Evolutionary conservation across 2,888 invertebrate genomes (phyloP).

Genomic region (Troides helena): DNA sequence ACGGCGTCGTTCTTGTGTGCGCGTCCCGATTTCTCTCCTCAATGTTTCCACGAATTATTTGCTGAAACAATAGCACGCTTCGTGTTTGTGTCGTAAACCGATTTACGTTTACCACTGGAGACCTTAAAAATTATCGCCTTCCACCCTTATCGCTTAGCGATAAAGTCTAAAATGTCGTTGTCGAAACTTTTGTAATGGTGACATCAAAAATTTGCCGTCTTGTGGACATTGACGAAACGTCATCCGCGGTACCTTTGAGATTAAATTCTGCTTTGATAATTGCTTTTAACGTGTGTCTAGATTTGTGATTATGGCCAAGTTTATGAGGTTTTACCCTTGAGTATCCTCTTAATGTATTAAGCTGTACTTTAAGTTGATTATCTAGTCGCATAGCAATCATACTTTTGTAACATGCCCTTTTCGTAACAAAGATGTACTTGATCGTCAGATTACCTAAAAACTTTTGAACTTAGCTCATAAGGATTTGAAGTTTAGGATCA

Average conservation of each 20-base stretch:
- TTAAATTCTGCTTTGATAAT: constrained; percentile 70
- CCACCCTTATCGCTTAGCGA: constrained; percentile 32
- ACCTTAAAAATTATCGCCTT: constrained; percentile 27
- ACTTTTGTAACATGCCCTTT: background rate
- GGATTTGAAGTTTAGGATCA: background rate
- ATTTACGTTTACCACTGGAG: constrained; percentile 31
- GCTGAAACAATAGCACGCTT: constrained; percentile 74
- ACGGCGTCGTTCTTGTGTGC: constrained; percentile 56
- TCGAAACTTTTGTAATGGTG: constrained; percentile 19
- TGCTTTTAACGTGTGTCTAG: constrained; percentile 63
- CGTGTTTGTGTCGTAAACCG: constrained; percentile 57
- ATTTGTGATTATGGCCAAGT: constrained; percentile 64
- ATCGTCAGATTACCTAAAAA: constrained; percentile 1
- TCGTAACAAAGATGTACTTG: background rate
- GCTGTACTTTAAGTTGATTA: constrained; percentile 8
- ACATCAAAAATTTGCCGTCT: constrained; percentile 43
- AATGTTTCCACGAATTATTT: constrained; percentile 75
- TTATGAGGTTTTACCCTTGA: constrained; percentile 42
- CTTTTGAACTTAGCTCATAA: background rate
- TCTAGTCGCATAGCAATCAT: constrained; percentile 9
- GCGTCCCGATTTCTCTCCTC: constrained; percentile 65
- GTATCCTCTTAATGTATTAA: constrained; percentile 29
- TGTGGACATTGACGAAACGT: constrained; percentile 66
- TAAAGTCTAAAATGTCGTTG: constrained; percentile 42
- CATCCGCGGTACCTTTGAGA: constrained; percentile 70